A percentile compares a stretch with the other conserved stretches of the same genome.
phyloP scores from a whole-genome alignment of 2,797 vertebrate species.

The Falco columbarius region DNA sequence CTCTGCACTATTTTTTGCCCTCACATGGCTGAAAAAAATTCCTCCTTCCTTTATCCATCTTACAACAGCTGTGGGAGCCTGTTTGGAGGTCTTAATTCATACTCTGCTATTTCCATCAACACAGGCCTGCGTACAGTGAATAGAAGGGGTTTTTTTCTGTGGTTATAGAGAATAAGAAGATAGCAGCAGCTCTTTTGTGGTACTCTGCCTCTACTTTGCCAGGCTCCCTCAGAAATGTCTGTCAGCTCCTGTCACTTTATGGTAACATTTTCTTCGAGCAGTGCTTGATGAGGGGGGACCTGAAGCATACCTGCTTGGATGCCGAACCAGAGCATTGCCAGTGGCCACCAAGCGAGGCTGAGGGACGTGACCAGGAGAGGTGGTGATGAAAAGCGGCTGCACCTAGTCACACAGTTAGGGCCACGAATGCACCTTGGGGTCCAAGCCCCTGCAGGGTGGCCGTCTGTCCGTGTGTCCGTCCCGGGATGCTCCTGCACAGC shows the following conservation, averaged over 20 bases:
- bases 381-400: not conserved
- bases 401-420: not conserved
- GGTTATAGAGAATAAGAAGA: not conserved
- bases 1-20: not conserved
- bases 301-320: not conserved
- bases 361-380: not conserved
- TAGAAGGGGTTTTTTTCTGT: accelerated
- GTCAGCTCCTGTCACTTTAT: not conserved
- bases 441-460: not conserved
- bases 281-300: not conserved
- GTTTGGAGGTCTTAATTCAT: not conserved
- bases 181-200: not conserved
- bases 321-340: not conserved
- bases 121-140: not conserved
- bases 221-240: not conserved
- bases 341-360: not conserved
- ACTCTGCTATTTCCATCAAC: not conserved
- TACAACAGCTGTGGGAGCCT: not conserved
- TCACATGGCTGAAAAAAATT: not conserved
- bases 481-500: not conserved
- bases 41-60: not conserved
- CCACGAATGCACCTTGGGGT: not conserved
- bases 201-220: not conserved
- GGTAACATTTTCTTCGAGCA: not conserved
- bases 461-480: not conserved